Base-by-base conservation (phyloP, 1,140 invertebrate genomes). In the Parasteatoda tepidariorum region DNA sequence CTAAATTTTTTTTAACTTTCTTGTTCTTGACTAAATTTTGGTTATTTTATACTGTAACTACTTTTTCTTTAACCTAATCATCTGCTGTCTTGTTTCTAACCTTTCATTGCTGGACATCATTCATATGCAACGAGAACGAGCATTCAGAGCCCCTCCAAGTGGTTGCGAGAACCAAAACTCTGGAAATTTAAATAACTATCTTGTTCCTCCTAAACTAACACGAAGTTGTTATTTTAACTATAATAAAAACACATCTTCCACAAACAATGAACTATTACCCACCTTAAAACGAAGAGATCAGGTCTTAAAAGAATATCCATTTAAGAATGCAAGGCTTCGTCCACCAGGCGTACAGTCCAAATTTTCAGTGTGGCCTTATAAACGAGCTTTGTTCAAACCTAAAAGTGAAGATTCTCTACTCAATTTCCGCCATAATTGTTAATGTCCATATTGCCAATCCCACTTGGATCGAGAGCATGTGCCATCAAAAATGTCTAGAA, bases 31-130 rank as follows among this genome's bases (percentile, higher is more conserved):
- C n/a, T n/a, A n/a, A n/a, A n/a, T n/a, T n/a, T n/a, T n/a, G n/a
- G n/a, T n/a, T n/a, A n/a, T n/a, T n/a, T n/a, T n/a, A n/a, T n/a
- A n/a, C n/a, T n/a, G n/a, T n/a, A n/a, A n/a, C n/a, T n/a, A n/a
- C n/a, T n/a, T n/a, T n/a, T n/a, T n/a, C n/a, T n/a, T n/a, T n/a
- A n/a, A n/a, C n/a, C n/a, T n/a, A n/a, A n/a, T n/a, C n/a, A n/a
- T n/a, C n/a, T n/a, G n/a, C n/a, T n/a, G n/a, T n/a, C n/a, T n/a
- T n/a, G n/a, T n/a, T n/a, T n/a, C n/a, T n/a, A n/a, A n/a, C n/a
- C n/a, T n/a, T n/a, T n/a, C 31, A 13, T 55, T 61, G 13, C 24
- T 57, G 71, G 79, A 82, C 54, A 82, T 82, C 13, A 82, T 67
- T 30, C 38, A 54, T 30, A 41, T 70, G 30, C 79, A 82, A 82